Conservation (phyloP, 2,888 invertebrate genomes). For the Himalopsyche japonica region DNA sequence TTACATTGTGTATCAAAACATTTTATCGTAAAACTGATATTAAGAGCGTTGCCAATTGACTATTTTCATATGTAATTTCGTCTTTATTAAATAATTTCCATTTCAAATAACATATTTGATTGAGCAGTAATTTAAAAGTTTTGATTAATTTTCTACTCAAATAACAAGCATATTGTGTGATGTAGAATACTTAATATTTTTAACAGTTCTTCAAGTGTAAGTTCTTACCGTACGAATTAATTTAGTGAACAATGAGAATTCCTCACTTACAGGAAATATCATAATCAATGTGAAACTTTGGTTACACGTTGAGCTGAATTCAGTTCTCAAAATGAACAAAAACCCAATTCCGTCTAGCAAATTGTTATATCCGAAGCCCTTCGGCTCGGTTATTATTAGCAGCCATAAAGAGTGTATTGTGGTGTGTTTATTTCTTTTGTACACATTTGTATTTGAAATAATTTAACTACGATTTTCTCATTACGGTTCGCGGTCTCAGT, state of each 20-base stretch:
- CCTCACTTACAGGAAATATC: neutral
- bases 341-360: neutral
- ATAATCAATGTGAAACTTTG: neutral
- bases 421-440: neutral
- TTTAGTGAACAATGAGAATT: neutral
- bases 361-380: neutral
- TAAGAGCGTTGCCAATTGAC: too few species aligned
- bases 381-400: neutral
- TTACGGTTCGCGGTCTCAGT: neutral
- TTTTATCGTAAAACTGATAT: too few species aligned
- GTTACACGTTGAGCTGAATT: neutral
- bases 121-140: too few species aligned
- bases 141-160: too few species aligned
- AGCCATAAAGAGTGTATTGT: neutral
- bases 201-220: neutral
- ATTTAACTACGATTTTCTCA: neutral
- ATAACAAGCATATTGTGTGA: neutral
- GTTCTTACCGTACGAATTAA: neutral
- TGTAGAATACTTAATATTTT: neutral
- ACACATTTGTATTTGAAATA: neutral
- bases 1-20: too few species aligned
- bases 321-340: neutral
- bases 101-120: too few species aligned
- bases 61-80: too few species aligned
- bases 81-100: too few species aligned